Percentiles rank a stretch among this genome's conserved stretches.
Evolutionary conservation across 1,140 invertebrate species (phyloP).

Genomic region (Melipona quadrifasciata): DNA sequence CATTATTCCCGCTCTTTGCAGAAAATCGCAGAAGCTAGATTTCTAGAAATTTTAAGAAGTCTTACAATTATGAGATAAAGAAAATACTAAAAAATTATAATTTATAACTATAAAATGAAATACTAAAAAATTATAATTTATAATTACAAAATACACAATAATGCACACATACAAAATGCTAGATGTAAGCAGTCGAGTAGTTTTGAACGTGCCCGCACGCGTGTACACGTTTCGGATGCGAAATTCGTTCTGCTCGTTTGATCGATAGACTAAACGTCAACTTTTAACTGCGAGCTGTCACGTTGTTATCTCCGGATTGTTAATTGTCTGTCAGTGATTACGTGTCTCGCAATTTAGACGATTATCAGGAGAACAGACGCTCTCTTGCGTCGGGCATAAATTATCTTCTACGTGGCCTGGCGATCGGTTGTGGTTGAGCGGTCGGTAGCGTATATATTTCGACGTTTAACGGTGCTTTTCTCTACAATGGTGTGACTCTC

Average conservation of each 20-base stretch:
- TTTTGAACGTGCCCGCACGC: neutral
- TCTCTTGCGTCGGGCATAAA: slow-evolving; percentile 17
- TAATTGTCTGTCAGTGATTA: slow-evolving; percentile 25
- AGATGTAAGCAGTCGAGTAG: neutral
- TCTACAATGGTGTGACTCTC: neutral
- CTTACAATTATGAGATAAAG: too few relatives aligned
- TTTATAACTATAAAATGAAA: too few relatives aligned
- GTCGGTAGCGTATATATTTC: slow-evolving; percentile 11
- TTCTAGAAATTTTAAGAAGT: too few relatives aligned
- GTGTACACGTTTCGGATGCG: neutral
- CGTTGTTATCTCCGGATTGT: slow-evolving; percentile 1
- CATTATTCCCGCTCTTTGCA: too few relatives aligned
- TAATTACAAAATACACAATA: too few relatives aligned
- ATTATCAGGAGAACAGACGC: neutral
- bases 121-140: too few relatives aligned
- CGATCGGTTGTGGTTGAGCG: neutral
- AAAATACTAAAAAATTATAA: too few relatives aligned
- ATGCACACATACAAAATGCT: too few relatives aligned
- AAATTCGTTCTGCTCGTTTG: neutral
- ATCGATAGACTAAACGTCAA: slow-evolving; percentile 2
- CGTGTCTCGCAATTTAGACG: slow-evolving; percentile 1
- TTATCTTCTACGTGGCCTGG: neutral
- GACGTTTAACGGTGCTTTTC: slow-evolving; percentile 20
- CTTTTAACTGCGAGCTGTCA: neutral
- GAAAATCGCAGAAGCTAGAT: too few relatives aligned